phyloP scores from a whole-genome alignment of 2,113 vertebrate genomes.

The Anolis carolinensis region DNA sequence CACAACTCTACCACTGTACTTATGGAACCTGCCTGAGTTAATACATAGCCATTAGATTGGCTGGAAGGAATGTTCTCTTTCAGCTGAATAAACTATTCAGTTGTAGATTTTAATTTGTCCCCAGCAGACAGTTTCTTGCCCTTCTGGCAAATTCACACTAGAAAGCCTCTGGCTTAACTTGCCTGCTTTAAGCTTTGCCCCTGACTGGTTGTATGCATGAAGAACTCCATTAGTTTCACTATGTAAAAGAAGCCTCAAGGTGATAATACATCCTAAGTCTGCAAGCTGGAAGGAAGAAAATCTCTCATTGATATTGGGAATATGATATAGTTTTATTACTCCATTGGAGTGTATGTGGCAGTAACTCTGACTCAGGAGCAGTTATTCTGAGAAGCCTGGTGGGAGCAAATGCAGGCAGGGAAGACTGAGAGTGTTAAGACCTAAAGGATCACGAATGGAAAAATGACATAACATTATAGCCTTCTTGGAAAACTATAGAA shows the following conservation, averaged over 20 bases:
- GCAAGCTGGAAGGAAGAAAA: constrained; percentile 37
- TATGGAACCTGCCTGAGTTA: background rate
- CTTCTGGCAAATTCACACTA: constrained; percentile 23
- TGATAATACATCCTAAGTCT: constrained; percentile 33
- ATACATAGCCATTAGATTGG: background rate
- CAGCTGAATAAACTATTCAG: background rate
- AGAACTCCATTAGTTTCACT: constrained; percentile 28
- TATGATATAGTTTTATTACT: constrained; percentile 35
- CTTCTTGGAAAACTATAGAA: background rate
- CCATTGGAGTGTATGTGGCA: background rate
- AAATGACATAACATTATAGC: background rate
- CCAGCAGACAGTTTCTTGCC: constrained; percentile 23
- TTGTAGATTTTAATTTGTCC: background rate
- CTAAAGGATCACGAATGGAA: constrained; percentile 16
- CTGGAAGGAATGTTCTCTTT: background rate
- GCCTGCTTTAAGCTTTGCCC: constrained; percentile 1
- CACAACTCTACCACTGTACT: background rate
- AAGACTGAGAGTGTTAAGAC: background rate
- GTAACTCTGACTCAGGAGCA: background rate
- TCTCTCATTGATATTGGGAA: constrained; percentile 33
- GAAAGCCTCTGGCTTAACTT: constrained; percentile 20
- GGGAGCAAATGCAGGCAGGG: background rate
- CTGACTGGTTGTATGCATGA: constrained; percentile 27
- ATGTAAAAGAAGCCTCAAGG: constrained; percentile 23
- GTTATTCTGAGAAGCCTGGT: constrained; percentile 6